A percentile compares a stretch with the other conserved stretches of the same genome.
Conservation (phyloP, 2,888 invertebrate species). For the Trichacis sp. region DNA sequence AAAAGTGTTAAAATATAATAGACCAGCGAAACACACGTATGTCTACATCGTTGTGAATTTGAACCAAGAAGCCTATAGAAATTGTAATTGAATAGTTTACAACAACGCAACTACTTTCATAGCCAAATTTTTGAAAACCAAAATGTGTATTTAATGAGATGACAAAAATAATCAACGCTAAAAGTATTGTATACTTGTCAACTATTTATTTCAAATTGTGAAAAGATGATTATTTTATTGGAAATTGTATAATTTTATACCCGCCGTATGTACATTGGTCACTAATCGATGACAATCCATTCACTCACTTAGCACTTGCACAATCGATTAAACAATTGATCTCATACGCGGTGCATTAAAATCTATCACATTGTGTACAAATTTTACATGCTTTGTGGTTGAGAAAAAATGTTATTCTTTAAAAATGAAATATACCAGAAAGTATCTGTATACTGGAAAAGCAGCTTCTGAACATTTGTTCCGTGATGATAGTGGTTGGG, state of each 20-base stretch:
- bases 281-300: constrained; percentile 22
- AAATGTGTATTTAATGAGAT: no score
- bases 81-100: no score
- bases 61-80: no score
- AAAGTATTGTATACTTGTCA: no score
- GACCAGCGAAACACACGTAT: no score
- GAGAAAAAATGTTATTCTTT: not conserved
- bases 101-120: no score
- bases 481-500: constrained; percentile 29
- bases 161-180: no score
- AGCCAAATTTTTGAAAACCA: no score
- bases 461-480: constrained; percentile 27
- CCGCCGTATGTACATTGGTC: constrained; percentile 30
- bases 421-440: constrained; percentile 31
- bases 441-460: constrained; percentile 25
- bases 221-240: constrained; percentile 25
- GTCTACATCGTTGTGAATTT: constrained; percentile 8
- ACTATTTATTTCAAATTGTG: constrained; percentile 12
- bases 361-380: not conserved
- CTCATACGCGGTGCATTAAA: constrained; percentile 19
- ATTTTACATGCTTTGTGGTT: not conserved
- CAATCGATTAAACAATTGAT: constrained; percentile 6
- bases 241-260: constrained; percentile 16
- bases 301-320: constrained; percentile 18
- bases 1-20: no score